Evolutionary conservation across 2,888 invertebrate species (phyloP), one percentile per base, ranked within the genome.

Genomic region (Syrista parreyssii): DNA sequence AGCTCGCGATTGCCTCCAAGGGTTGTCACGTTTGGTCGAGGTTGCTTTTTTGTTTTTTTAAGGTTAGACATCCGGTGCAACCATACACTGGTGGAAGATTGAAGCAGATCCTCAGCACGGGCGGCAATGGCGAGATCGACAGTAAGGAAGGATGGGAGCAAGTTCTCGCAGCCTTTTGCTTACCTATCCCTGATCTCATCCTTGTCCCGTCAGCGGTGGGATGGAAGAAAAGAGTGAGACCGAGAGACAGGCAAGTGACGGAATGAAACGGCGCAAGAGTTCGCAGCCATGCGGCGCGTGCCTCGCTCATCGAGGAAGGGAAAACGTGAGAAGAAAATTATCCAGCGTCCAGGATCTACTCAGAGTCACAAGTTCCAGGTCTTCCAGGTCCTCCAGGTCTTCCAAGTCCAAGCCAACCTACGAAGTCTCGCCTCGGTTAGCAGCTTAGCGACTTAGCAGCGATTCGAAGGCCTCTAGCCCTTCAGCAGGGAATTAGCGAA

Each of bases 401-500:
- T 71, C 11, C 71, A 15, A 12, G 71, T 71, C 71, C 71, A 71
- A n/a, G 71, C 12, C 71, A n/a, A 71, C 12, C 32, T 71, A 71
- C 71, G 71, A 71, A 11, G 30, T 30, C 71, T 31, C 32, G 71
- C 71, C n/a, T 71, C 71, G 71, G 71, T 71, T 71, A 4, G 71
- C 30, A 71, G 71, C 40, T 69, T 15, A 30, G 69, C 30, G 31
- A 30, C 31, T 69, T 11, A 69, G 31, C 69, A 32, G n/a, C 69
- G 4, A 69, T 69, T 69, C 30, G 69, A 30, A 69, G 73, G 30
- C 32, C 35, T 34, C n/a, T 34, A 88, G 88, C 87, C 88, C 83
- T 85, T 87, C 84, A 87, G 88, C 88, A 86, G 82, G 82, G 84
- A 85, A 84, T 88, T 86, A 85, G 85, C 83, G 82, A 85, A 88